A percentile compares a stretch with the other conserved stretches of the same genome.
These are phyloP conservation scores for Tachyglossus aculeatus DNA, from an alignment of 2,797 vertebrate genomes.

Conservation along the genomic window DNA sequence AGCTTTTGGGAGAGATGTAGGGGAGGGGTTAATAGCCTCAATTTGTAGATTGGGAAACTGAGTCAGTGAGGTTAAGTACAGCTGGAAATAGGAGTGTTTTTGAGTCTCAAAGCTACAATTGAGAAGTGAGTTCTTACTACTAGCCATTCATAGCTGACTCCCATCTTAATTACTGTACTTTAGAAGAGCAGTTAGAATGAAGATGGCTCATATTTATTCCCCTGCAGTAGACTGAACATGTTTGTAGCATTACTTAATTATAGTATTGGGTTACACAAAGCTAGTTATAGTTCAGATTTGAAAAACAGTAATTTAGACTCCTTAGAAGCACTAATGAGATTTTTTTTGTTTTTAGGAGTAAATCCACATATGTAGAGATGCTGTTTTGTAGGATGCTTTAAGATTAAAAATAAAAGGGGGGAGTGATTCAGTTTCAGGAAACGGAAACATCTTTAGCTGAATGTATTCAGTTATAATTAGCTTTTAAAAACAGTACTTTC, in stretches of 20 bases:
- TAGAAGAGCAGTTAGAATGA: background rate
- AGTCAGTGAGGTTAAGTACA: no score
- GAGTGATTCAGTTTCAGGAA: background rate
- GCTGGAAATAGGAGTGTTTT: no score
- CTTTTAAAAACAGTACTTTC: slow-evolving; percentile 30
- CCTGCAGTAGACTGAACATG: background rate
- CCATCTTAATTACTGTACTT: background rate
- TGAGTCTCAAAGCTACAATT: no score
- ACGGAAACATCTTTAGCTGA: slow-evolving; percentile 2
- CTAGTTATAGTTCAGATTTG: slow-evolving; percentile 17
- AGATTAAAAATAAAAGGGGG: background rate
- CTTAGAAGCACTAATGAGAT: background rate
- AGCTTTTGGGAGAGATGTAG: no score
- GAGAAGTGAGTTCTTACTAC: background rate
- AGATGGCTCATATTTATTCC: background rate
- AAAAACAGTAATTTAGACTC: background rate
- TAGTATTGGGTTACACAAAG: background rate
- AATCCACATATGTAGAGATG: background rate
- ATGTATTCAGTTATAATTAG: slow-evolving; percentile 27
- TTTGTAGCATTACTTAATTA: background rate
- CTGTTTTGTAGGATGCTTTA: background rate
- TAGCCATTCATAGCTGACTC: background rate
- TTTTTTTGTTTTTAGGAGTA: no score
- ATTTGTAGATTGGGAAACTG: no score
- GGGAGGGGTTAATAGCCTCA: no score